Evolutionary conservation across 2,113 vertebrate genomes (phyloP).

Genomic region (Galeopterus variegatus): DNA sequence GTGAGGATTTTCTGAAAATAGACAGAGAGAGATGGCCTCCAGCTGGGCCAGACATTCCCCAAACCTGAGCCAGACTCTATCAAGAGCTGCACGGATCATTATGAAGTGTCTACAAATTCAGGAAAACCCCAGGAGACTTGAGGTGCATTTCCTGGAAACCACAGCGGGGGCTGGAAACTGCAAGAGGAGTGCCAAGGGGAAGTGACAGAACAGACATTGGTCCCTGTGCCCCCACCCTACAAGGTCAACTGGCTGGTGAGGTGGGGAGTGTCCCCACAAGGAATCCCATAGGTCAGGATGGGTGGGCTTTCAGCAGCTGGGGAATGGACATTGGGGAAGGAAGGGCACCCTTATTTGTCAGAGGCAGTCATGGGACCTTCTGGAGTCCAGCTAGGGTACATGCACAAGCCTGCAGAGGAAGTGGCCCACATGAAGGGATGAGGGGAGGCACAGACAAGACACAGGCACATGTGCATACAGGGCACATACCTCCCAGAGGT

Average conservation of each 20-base stretch:
- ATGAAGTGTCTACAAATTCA: background rate
- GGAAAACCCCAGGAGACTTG: background rate
- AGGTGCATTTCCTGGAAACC: background rate
- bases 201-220: background rate
- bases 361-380: background rate
- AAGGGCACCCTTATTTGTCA: background rate
- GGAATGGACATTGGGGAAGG: accelerated
- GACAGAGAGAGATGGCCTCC: background rate
- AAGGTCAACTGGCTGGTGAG: background rate
- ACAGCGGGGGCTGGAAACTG: background rate
- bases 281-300: background rate
- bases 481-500: background rate
- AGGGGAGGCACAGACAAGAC: background rate
- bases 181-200: background rate
- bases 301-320: background rate
- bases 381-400: background rate
- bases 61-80: background rate
- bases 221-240: no score
- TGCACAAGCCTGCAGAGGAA: background rate
- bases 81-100: background rate
- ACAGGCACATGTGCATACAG: background rate
- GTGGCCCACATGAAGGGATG: accelerated
- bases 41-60: no score
- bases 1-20: background rate
- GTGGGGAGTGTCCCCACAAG: background rate